phyloP scores from a whole-genome alignment of 2,888 invertebrate genomes.

The Xestia ashworthii region DNA sequence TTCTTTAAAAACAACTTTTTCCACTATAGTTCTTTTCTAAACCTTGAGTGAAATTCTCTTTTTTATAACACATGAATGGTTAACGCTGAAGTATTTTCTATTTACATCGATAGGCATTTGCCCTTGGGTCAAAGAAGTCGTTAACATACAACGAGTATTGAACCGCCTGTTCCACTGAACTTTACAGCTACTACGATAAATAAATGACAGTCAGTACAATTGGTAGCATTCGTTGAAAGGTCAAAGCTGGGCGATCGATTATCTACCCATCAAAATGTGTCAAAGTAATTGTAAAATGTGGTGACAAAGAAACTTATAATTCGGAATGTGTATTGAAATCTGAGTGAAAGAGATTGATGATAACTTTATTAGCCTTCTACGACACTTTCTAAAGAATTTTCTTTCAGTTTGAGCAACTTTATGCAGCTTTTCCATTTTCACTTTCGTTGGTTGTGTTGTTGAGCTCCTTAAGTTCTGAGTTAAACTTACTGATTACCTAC shows the following conservation, averaged over 20 bases:
- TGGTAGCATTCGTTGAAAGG: conserved; percentile 52
- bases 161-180: conserved; percentile 49
- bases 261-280: conserved; percentile 28
- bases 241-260: conserved; percentile 48
- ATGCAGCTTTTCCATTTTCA: background rate
- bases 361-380: background rate
- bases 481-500: background rate
- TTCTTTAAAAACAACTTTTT: background rate
- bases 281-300: conserved; percentile 9
- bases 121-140: conserved; percentile 61
- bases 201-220: conserved; percentile 55
- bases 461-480: background rate
- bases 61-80: conserved; percentile 36
- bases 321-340: conserved; percentile 8
- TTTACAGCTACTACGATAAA: conserved; percentile 53
- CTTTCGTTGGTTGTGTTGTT: background rate
- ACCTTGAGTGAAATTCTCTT: conserved; percentile 3
- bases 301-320: background rate
- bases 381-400: background rate
- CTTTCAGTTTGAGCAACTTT: background rate
- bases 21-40: background rate
- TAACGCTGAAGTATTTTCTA: conserved; percentile 49
- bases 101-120: conserved; percentile 46
- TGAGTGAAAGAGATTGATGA: background rate
- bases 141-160: conserved; percentile 57